These are phyloP conservation scores for Emydocephalus ijimae DNA, from an alignment of 2,113 vertebrate genomes.

Conservation along the genomic window DNA sequence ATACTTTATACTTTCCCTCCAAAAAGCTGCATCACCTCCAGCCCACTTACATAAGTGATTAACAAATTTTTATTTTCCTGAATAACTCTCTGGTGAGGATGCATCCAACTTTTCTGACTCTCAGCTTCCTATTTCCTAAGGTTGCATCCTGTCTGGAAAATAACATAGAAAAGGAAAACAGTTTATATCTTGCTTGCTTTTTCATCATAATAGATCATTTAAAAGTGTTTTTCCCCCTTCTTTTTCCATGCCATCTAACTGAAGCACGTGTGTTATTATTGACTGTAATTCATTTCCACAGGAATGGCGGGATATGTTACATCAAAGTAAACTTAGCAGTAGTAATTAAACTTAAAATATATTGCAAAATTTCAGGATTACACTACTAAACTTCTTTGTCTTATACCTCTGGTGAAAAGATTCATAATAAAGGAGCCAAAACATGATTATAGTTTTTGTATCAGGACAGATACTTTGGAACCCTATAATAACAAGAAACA, in stretches of 20 bases:
- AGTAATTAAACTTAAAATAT: neutral
- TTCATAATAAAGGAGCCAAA: neutral
- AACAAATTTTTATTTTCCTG: constrained; percentile 57
- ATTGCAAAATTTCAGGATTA: neutral
- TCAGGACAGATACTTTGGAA: neutral
- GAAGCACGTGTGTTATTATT: neutral
- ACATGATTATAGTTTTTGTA: neutral
- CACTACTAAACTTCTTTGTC: neutral
- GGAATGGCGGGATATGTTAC: neutral
- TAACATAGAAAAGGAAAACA: constrained; percentile 55
- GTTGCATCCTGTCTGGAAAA: constrained; percentile 63
- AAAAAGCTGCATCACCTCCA: constrained; percentile 58
- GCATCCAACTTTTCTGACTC: constrained; percentile 49
- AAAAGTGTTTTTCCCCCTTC: constrained; percentile 57
- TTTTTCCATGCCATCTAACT: constrained; percentile 31
- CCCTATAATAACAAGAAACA: neutral
- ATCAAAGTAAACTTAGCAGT: neutral
- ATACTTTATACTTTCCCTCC: constrained; percentile 48
- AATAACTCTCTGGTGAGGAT: constrained; percentile 50
- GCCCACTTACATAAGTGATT: constrained; percentile 44
- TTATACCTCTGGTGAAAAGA: neutral
- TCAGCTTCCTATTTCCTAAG: constrained; percentile 60
- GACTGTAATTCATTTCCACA: neutral
- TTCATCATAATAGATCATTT: constrained; percentile 45
- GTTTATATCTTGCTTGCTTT: constrained; percentile 60